phyloP scores from a whole-genome alignment of 2,888 invertebrate species.

The Stenoptilia bipunctidactyla region DNA sequence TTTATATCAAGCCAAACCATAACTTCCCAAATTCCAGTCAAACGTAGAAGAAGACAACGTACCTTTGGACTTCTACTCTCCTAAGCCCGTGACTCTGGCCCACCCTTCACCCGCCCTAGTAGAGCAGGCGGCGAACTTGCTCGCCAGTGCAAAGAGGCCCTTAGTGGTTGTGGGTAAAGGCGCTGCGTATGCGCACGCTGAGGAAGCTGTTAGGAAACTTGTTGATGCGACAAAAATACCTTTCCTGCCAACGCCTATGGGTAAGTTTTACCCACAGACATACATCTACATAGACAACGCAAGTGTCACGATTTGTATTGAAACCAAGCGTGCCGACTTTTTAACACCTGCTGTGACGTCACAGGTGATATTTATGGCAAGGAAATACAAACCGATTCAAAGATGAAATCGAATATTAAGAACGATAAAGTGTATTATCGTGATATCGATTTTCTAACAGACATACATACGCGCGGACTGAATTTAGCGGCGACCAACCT shows the following conservation, averaged over 20 bases:
- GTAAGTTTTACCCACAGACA: slow-evolving; percentile 38
- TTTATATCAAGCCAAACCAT: too few species aligned
- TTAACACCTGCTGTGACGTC: too few species aligned
- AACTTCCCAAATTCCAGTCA: slow-evolving; percentile 27
- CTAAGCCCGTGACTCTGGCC: slow-evolving; percentile 74
- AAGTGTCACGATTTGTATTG: too few species aligned
- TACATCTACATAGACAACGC: too few species aligned
- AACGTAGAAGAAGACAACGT: slow-evolving; percentile 54
- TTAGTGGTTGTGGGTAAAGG: slow-evolving; percentile 93
- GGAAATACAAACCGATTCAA: too few species aligned
- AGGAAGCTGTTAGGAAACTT: slow-evolving; percentile 77
- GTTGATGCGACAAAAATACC: slow-evolving; percentile 82
- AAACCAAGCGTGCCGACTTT: too few species aligned
- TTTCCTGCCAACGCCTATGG: slow-evolving; percentile 96
- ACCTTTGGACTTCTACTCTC: slow-evolving; percentile 52
- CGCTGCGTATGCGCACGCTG: slow-evolving; percentile 85
- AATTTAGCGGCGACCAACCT: too few species aligned
- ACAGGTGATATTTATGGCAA: too few species aligned
- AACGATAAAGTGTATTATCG: too few species aligned
- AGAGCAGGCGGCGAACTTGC: slow-evolving; percentile 76
- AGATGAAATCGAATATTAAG: too few species aligned
- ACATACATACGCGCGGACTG: too few species aligned
- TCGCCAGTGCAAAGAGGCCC: slow-evolving; percentile 83
- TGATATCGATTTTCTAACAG: too few species aligned
- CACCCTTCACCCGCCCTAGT: slow-evolving; percentile 80